phyloP scores from a whole-genome alignment of 1,140 invertebrate species.

The Polypedilum vanderplanki region DNA sequence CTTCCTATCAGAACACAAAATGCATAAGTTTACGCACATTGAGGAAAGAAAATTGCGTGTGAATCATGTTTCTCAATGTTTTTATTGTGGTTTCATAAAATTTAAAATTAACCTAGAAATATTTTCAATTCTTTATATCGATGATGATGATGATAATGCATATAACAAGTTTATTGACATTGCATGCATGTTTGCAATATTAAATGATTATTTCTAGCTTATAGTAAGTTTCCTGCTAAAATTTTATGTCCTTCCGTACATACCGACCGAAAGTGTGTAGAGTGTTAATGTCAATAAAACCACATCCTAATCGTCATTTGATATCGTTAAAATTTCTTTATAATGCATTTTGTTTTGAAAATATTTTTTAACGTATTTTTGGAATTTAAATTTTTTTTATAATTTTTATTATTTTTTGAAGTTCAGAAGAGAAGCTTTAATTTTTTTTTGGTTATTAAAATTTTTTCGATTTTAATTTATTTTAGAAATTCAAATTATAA shows the following conservation, averaged over 20 bases:
- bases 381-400: too few relatives aligned
- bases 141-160: not conserved
- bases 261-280: not conserved
- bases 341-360: not conserved
- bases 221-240: not conserved
- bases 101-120: too few relatives aligned
- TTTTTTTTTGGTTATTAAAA: too few relatives aligned
- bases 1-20: not conserved
- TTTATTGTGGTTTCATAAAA: not conserved
- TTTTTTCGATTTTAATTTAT: too few relatives aligned
- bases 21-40: not conserved
- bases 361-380: too few relatives aligned
- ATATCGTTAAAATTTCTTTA: not conserved
- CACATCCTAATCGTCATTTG: not conserved
- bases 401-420: too few relatives aligned
- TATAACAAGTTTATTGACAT: not conserved
- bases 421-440: too few relatives aligned
- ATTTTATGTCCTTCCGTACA: not conserved
- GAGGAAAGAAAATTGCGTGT: not conserved
- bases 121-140: too few relatives aligned
- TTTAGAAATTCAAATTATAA: too few relatives aligned
- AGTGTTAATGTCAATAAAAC: not conserved
- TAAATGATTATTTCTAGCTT: not conserved
- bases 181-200: not conserved
- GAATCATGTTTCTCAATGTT: not conserved